Percentiles rank a stretch among this genome's conserved stretches.
phyloP scores from a whole-genome alignment of 2,113 vertebrate species.

The Pollimyrus isidori region DNA sequence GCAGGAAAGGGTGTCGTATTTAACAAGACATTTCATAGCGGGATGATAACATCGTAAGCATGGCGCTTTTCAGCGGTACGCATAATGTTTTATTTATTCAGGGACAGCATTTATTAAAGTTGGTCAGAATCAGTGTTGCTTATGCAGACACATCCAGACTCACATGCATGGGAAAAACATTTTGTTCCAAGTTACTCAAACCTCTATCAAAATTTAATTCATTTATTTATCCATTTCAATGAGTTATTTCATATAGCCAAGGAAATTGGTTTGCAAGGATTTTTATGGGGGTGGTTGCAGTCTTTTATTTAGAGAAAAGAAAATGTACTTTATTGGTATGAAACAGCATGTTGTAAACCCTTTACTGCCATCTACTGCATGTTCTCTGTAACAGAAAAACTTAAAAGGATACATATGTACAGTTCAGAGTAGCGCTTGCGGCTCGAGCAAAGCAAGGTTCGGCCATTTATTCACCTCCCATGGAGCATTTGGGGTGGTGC shows the following conservation, averaged over 20 bases:
- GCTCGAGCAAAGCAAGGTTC: neutral
- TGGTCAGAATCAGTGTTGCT: neutral
- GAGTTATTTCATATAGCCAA: neutral
- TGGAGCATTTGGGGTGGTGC: neutral
- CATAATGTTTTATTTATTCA: neutral
- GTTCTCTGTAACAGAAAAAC: neutral
- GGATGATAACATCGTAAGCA: neutral
- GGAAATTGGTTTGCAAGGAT: neutral
- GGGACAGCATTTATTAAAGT: neutral
- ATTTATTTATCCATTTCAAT: neutral
- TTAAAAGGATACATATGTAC: neutral
- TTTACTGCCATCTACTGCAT: slow-evolving; percentile 60
- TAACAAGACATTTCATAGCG: neutral
- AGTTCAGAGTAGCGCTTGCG: neutral
- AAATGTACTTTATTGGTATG: neutral
- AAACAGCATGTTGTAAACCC: slow-evolving; percentile 27
- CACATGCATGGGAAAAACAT: neutral
- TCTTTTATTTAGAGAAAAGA: neutral
- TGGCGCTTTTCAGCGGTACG: neutral
- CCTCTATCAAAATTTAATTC: neutral
- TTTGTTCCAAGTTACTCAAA: neutral
- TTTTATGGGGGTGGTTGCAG: neutral
- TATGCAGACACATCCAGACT: neutral
- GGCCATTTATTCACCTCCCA: neutral
- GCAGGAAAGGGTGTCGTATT: neutral